Evolutionary conservation across 1,140 invertebrate species (phyloP).

Genomic region (Scaptomyza hsui): DNA sequence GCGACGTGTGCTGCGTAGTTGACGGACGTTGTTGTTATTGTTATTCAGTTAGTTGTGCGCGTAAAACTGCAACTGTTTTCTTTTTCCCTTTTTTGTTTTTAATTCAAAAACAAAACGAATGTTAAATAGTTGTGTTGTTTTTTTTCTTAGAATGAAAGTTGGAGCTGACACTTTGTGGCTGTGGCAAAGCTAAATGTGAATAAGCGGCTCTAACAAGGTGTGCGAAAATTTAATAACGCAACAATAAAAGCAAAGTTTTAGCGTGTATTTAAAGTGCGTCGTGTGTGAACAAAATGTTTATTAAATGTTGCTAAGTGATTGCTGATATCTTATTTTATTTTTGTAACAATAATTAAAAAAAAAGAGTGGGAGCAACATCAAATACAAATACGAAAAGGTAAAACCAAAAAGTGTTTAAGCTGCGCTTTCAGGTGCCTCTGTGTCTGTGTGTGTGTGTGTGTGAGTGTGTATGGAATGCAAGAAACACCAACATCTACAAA

Average conservation of each 20-base stretch:
- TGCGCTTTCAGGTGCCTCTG: conserved; percentile 30
- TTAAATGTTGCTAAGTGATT: conserved; percentile 45
- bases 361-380: conserved; percentile 35
- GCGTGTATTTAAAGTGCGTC: conserved; percentile 47
- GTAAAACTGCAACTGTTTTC: conserved; percentile 50
- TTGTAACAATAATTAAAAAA: conserved; percentile 29
- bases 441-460: conserved; percentile 2
- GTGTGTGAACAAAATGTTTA: conserved; percentile 43
- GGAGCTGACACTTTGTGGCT: conserved; percentile 15
- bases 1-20: conserved; percentile 42
- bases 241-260: conserved; percentile 31
- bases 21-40: conserved; percentile 21
- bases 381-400: conserved; percentile 30
- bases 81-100: conserved; percentile 32
- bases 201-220: conserved; percentile 10
- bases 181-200: neutral
- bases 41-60: conserved; percentile 28
- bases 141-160: conserved; percentile 16
- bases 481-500: conserved; percentile 29
- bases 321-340: conserved; percentile 27
- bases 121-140: conserved; percentile 25
- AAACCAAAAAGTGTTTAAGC: conserved; percentile 44
- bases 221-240: conserved; percentile 32
- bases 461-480: conserved; percentile 43
- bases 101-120: neutral